Percentiles rank a stretch among this genome's conserved stretches.
Conservation (phyloP, 2,113 vertebrate species). For the Cichladusa arquata region DNA sequence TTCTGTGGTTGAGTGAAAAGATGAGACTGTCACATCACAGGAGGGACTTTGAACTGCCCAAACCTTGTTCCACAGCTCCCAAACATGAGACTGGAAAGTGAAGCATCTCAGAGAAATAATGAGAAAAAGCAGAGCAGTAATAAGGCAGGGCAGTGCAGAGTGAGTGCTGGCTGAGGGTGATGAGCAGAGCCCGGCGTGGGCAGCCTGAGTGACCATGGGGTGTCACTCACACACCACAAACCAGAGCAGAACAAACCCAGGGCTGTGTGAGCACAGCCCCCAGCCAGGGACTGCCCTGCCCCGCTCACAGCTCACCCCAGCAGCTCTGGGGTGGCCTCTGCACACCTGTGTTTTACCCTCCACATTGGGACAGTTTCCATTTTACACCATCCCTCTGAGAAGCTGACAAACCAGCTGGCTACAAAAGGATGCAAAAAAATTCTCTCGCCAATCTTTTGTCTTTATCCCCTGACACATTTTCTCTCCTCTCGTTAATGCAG, state of each 20-base stretch:
- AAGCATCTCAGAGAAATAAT: not conserved
- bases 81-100: accelerated
- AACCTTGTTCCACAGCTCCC: too few relatives aligned
- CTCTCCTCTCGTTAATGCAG: not conserved
- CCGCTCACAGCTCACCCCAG: accelerated
- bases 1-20: not conserved
- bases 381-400: accelerated
- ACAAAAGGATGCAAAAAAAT: not conserved
- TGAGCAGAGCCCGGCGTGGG: not conserved
- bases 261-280: not conserved
- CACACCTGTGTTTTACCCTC: accelerated
- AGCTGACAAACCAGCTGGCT: not conserved
- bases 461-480: not conserved
- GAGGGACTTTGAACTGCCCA: not conserved
- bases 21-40: not conserved
- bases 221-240: constrained; percentile 24
- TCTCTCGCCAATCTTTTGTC: not conserved
- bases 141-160: accelerated
- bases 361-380: accelerated
- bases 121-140: not conserved
- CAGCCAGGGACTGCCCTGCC: not conserved
- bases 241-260: accelerated
- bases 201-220: not conserved
- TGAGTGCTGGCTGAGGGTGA: accelerated
- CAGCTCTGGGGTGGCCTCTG: not conserved